These are phyloP conservation scores for Trogon surrucura DNA, from an alignment of 2,113 vertebrate species.

Conservation along the genomic window DNA sequence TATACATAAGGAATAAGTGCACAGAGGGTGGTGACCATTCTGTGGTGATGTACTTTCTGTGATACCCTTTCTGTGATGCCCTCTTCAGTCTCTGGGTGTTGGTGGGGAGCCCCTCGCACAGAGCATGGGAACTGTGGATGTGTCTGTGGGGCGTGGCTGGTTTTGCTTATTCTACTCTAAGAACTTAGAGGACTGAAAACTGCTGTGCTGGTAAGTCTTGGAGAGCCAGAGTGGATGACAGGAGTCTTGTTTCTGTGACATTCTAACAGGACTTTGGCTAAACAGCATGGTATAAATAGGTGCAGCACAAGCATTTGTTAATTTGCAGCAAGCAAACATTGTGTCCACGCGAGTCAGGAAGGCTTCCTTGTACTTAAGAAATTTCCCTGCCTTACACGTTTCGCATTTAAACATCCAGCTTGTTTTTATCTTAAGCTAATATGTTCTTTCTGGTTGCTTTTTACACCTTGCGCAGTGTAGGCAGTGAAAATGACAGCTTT, in stretches of 20 bases:
- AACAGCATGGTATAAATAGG: background rate
- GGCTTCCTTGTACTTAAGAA: background rate
- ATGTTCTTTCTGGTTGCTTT: background rate
- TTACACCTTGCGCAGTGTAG: background rate
- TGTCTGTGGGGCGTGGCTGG: background rate
- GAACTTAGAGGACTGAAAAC: background rate
- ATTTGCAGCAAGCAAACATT: background rate
- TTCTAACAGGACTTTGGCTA: background rate
- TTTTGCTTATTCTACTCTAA: background rate
- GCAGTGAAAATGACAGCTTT: background rate
- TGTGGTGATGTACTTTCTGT: background rate
- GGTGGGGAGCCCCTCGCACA: fast-evolving
- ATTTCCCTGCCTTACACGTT: background rate
- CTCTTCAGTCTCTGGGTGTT: fast-evolving
- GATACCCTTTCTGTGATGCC: no score
- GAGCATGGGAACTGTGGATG: fast-evolving
- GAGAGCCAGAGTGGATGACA: background rate
- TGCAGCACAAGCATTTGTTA: background rate
- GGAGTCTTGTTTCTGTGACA: background rate
- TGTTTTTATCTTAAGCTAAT: background rate
- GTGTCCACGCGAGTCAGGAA: background rate
- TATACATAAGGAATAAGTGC: background rate
- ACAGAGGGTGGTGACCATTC: fast-evolving
- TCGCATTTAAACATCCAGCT: background rate
- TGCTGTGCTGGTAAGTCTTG: background rate